A percentile compares a stretch with the other conserved stretches of the same genome.
Evolutionary conservation across 35 echinoderm and acorn worm genomes (phyloP).

Genomic region (Heliocidaris erythrogramma): DNA sequence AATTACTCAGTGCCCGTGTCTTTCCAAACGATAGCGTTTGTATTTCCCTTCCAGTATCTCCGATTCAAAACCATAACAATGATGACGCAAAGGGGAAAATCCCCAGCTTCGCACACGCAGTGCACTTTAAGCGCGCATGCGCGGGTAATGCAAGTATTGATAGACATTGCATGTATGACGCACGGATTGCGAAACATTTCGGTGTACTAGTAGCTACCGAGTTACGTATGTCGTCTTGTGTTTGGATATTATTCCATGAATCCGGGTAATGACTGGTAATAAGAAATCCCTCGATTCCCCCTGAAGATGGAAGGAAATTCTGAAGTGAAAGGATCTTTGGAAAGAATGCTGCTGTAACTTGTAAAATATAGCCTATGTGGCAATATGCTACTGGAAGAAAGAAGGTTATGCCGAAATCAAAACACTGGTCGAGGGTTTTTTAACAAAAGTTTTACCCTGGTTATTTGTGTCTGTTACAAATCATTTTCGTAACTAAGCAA

Average conservation of each 20-base stretch:
- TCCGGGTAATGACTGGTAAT: not conserved
- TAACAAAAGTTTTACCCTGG: not conserved
- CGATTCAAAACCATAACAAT: not conserved
- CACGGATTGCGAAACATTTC: not conserved
- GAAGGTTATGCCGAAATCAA: not conserved
- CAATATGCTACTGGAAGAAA: not conserved
- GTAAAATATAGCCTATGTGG: not conserved
- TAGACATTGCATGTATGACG: not conserved
- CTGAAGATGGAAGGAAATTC: not conserved
- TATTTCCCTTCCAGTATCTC: not conserved
- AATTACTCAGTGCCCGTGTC: not conserved
- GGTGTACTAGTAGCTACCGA: not conserved
- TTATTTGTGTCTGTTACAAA: no score
- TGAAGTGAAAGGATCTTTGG: not conserved
- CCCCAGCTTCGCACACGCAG: not conserved
- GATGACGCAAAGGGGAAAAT: not conserved
- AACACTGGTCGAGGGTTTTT: not conserved
- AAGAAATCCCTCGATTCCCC: not conserved
- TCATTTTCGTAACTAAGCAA: no score
- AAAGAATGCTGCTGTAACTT: not conserved
- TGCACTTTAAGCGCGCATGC: not conserved
- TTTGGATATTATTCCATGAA: not conserved
- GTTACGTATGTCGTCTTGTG: not conserved
- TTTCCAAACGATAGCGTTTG: not conserved
- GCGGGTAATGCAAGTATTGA: not conserved